Evolutionary conservation across 92 coral and sea anemone genomes (phyloP), one percentile per base, ranked within the genome.

Genomic region (Paramuricea clavata): DNA sequence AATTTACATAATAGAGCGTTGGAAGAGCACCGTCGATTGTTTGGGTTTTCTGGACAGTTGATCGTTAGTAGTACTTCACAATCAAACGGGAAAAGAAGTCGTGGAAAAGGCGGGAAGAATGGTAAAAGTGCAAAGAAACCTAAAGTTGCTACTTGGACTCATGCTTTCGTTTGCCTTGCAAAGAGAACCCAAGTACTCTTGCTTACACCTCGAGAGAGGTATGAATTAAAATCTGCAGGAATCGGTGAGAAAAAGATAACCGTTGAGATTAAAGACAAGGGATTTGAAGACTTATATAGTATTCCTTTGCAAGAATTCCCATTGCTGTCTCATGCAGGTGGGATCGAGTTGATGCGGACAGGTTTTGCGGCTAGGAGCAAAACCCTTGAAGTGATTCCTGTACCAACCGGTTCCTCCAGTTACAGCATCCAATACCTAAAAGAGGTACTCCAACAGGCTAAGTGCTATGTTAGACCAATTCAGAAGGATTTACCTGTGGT

Each of bases 161-260:
- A 77, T 54, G 69, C 47, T 22, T 77, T 77, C 23, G 82, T 76
- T 25, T 76, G 82, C 47, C 65, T 76, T 49, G 11, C 17, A 67
- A 76, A 76, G 22, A 49, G 47, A 35, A 76, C 33, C 23, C 82
- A 52, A 36, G 47, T 49, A 49, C 47, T 36, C 11, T 9, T 76
- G 2, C 82, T 67, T 76, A 33, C 82, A 32, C 67, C 82, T 25
- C 82, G 47, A 76, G 82, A 76, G 47, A 32, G 65, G 41, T 76
- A 76, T 21, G 61, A 74, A 6, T 47, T 74, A 33, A 76, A 76
- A 33, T 50, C 67, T 49, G 44, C 82, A 5, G 64, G 82, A 8
- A 67, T 76, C 47, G 67, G 82, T 49, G 82, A 76, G 47, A 76
- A 76, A 36, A 76, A 49, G 39, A 76, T 50, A 27, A 77, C 82